phyloP scores from a whole-genome alignment of 2,797 vertebrate species.

The Gadopsis marmoratus region DNA sequence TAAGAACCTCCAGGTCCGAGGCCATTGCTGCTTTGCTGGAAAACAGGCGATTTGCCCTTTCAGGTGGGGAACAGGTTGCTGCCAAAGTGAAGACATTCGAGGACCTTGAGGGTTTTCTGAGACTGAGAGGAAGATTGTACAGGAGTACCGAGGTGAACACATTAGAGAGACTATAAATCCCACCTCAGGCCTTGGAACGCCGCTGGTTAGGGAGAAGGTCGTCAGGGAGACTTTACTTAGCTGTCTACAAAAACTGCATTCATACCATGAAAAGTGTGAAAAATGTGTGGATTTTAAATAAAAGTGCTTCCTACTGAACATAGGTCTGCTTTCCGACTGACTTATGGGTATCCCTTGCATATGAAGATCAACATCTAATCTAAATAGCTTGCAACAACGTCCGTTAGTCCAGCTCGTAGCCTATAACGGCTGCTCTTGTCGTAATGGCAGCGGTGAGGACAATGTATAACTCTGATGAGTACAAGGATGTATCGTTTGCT shows the following conservation, averaged over 20 bases:
- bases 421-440: neutral
- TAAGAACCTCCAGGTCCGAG: too few relatives aligned
- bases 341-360: neutral
- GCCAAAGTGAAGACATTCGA: too few relatives aligned
- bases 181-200: too few relatives aligned
- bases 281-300: neutral
- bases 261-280: too few relatives aligned
- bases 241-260: neutral
- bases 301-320: neutral
- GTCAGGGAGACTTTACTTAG: neutral
- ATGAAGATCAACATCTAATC: neutral
- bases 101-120: too few relatives aligned
- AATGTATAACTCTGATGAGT: neutral
- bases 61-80: too few relatives aligned
- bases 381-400: neutral
- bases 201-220: too few relatives aligned
- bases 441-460: conserved; percentile 1
- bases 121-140: too few relatives aligned
- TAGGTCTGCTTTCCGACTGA: neutral
- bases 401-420: neutral
- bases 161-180: too few relatives aligned
- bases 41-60: too few relatives aligned
- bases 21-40: too few relatives aligned
- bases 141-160: too few relatives aligned
- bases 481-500: neutral